Evolutionary conservation across 1,140 invertebrate genomes (phyloP).

Genomic region (Drosophila santomea): DNA sequence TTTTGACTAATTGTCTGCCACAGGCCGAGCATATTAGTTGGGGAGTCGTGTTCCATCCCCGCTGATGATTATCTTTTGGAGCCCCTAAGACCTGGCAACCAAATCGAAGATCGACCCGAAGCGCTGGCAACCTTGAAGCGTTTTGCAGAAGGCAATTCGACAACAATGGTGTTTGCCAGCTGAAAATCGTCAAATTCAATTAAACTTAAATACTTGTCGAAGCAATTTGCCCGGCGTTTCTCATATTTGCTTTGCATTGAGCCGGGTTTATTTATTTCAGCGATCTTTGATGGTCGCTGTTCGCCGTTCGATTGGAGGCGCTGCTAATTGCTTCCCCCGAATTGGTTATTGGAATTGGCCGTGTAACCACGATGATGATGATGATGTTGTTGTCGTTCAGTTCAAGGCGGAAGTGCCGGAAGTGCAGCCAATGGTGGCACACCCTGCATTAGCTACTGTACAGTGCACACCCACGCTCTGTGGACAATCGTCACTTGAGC

Average conservation of each 20-base stretch:
- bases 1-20: constrained; percentile 75
- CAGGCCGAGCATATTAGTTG: constrained; percentile 31
- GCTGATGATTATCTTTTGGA: constrained; percentile 63
- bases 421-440: constrained; percentile 32
- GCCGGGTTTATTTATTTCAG: constrained; percentile 65
- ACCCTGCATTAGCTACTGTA: constrained; percentile 19
- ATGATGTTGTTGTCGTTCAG: constrained; percentile 27
- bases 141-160: constrained; percentile 63
- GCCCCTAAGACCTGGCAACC: not conserved
- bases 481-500: constrained; percentile 4
- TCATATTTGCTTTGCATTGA: constrained; percentile 80
- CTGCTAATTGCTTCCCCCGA: constrained; percentile 70
- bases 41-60: constrained; percentile 19
- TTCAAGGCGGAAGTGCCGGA: constrained; percentile 60
- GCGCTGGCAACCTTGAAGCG: constrained; percentile 64
- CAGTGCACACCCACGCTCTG: not conserved
- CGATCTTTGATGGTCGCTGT: constrained; percentile 26
- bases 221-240: constrained; percentile 64
- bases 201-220: constrained; percentile 81
- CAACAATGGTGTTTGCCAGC: constrained; percentile 4
- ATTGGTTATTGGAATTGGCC: constrained; percentile 18
- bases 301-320: constrained; percentile 23
- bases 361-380: constrained; percentile 51
- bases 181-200: constrained; percentile 78
- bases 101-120: constrained; percentile 39